phyloP scores from a whole-genome alignment of 2,113 vertebrate genomes.

The Herpetotheres cachinnans region DNA sequence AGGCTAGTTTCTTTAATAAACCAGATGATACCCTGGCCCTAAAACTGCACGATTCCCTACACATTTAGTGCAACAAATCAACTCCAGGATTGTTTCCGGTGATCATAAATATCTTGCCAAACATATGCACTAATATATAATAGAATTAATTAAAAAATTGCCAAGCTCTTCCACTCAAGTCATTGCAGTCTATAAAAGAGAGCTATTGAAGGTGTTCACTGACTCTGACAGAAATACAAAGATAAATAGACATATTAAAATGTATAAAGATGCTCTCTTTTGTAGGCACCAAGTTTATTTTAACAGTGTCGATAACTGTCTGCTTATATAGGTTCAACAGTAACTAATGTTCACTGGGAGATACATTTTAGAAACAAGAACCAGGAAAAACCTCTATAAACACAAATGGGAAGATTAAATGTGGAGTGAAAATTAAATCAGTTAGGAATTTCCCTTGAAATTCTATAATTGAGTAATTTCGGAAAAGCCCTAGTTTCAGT shows the following conservation, averaged over 20 bases:
- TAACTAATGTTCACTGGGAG: slow-evolving; percentile 22
- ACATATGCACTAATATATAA: background rate
- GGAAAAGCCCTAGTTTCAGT: background rate
- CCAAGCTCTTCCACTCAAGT: background rate
- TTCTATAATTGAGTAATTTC: slow-evolving; percentile 13
- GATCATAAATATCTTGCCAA: background rate
- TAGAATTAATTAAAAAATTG: slow-evolving; percentile 45
- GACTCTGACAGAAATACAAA: slow-evolving; percentile 41
- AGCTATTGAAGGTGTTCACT: slow-evolving; percentile 40
- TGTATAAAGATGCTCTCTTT: slow-evolving; percentile 38
- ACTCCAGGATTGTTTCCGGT: background rate
- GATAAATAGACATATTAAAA: slow-evolving; percentile 52
- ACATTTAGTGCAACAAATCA: background rate
- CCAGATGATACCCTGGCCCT: background rate
- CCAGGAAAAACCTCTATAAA: background rate
- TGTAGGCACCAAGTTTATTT: slow-evolving; percentile 45
- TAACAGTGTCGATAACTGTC: slow-evolving; percentile 53
- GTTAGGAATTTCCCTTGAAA: slow-evolving; percentile 46
- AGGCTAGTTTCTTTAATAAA: background rate
- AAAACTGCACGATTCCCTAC: background rate
- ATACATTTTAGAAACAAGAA: slow-evolving; percentile 29
- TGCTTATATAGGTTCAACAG: background rate
- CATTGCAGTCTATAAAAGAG: slow-evolving; percentile 2
- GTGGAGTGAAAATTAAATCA: slow-evolving; percentile 44
- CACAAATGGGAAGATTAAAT: background rate